phyloP scores from a whole-genome alignment of 2,888 invertebrate genomes.

The Osmoderma eremita region DNA sequence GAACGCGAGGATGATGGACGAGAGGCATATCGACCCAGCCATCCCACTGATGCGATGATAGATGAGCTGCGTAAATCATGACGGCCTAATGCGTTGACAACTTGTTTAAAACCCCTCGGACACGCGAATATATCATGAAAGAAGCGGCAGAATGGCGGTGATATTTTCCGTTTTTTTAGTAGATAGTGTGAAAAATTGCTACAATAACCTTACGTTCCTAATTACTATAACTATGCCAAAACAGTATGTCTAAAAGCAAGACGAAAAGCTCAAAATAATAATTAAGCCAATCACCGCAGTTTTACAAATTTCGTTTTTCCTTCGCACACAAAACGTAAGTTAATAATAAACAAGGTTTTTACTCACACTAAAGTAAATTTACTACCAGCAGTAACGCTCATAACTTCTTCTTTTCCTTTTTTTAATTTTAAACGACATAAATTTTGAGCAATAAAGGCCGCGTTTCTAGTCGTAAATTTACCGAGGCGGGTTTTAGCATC shows the following conservation, averaged over 20 bases:
- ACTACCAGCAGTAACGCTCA: too few species aligned
- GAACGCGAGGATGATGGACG: slow-evolving; percentile 52
- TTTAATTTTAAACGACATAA: slow-evolving; percentile 21
- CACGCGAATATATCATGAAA: slow-evolving; percentile 43
- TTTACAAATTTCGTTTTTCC: too few species aligned
- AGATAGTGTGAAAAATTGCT: too few species aligned
- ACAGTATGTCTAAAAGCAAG: too few species aligned
- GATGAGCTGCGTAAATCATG: slow-evolving; percentile 51
- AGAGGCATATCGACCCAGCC: slow-evolving; percentile 54
- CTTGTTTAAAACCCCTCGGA: slow-evolving; percentile 48
- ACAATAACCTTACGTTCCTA: too few species aligned
- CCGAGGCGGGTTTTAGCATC: neutral
- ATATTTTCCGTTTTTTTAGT: too few species aligned
- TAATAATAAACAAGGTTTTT: too few species aligned
- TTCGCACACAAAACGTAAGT: too few species aligned
- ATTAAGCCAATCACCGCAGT: too few species aligned
- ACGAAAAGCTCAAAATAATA: too few species aligned
- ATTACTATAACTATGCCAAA: too few species aligned
- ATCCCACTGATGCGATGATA: slow-evolving; percentile 44
- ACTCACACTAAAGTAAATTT: too few species aligned
- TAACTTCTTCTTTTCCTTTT: neutral
- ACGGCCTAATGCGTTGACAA: slow-evolving; percentile 50
- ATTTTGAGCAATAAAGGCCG: slow-evolving; percentile 9
- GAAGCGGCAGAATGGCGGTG: slow-evolving; percentile 2
- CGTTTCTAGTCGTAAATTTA: slow-evolving; percentile 5